Evolutionary conservation across 2,113 vertebrate genomes (phyloP).

Genomic region (Platichthys flesus): DNA sequence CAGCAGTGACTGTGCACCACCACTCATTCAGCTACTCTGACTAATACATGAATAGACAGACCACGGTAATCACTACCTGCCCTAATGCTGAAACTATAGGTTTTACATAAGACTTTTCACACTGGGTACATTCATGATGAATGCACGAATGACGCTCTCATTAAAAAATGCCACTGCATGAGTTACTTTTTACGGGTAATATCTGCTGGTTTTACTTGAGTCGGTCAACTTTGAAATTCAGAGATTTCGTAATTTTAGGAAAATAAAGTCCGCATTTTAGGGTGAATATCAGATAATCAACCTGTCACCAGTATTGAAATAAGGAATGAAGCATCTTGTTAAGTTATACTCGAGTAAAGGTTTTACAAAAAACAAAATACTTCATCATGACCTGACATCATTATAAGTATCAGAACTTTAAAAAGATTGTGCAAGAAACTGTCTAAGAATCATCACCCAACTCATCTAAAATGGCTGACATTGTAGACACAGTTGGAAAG

Average conservation of each 20-base stretch:
- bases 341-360: no score
- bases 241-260: no score
- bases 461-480: background rate
- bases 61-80: conserved; percentile 20
- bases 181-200: background rate
- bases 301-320: no score
- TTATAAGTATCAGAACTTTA: no score
- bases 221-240: background rate
- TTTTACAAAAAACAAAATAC: no score
- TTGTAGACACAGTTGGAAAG: background rate
- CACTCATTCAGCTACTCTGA: conserved; percentile 55
- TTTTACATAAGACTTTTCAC: conserved; percentile 6
- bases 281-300: no score
- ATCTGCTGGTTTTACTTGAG: no score
- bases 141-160: conserved; percentile 7
- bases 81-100: conserved; percentile 1
- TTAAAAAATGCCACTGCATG: no score
- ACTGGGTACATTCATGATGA: background rate
- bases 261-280: no score
- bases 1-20: conserved; percentile 25
- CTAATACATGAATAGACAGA: conserved; percentile 38
- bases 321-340: no score
- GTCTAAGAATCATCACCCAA: background rate
- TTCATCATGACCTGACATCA: no score
- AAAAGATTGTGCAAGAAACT: background rate